These are phyloP conservation scores for Eretmochelys imbricata DNA, from an alignment of 2,113 vertebrate species.

Conservation along the genomic window DNA sequence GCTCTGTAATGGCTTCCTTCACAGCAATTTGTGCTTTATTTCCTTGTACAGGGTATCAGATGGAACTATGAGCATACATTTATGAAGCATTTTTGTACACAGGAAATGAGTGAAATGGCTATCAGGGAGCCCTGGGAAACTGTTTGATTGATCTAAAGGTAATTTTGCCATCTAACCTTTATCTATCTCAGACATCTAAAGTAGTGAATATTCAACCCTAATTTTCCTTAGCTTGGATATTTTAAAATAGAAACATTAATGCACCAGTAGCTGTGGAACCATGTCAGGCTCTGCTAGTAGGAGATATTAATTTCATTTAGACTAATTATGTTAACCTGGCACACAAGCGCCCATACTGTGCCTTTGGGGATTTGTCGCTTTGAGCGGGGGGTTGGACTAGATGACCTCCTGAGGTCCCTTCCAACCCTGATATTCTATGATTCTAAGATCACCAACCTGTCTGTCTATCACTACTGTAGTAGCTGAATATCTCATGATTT, in stretches of 20 bases:
- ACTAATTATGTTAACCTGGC: neutral
- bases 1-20: neutral
- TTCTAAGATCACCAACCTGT: neutral
- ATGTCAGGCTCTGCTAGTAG: neutral
- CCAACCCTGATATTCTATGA: too few species aligned
- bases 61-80: neutral
- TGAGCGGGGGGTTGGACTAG: too few species aligned
- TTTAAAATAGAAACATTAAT: neutral
- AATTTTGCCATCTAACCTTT: neutral
- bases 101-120: neutral
- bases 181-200: neutral
- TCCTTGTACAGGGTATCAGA: conserved; percentile 28
- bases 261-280: neutral
- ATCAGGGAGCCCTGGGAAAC: neutral
- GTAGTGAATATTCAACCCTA: neutral
- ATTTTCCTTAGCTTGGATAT: neutral
- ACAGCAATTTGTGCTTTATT: conserved; percentile 43
- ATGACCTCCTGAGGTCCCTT: too few species aligned
- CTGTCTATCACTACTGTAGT: neutral
- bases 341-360: neutral
- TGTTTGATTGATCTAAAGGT: neutral
- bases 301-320: neutral
- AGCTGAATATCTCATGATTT: neutral
- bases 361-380: too few species aligned
- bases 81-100: neutral